These are phyloP conservation scores for Dipus sagitta DNA, from an alignment of 2,797 vertebrate genomes.

Conservation along the genomic window DNA sequence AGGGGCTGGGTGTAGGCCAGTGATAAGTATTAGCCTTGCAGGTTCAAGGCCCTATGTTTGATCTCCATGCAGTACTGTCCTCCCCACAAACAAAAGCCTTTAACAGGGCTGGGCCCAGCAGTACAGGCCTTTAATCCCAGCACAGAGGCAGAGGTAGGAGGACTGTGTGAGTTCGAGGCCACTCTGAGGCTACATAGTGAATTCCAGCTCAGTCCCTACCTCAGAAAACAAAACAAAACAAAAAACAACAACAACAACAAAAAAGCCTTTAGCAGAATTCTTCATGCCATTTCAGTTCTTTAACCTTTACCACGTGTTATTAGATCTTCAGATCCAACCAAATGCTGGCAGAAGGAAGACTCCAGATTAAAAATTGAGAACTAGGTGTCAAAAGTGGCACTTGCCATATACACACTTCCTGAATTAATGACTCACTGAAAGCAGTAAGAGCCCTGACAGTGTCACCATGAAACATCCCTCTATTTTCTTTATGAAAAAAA, in stretches of 20 bases:
- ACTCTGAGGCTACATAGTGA: too few species aligned
- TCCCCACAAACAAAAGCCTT: not conserved
- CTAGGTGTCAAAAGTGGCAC: not conserved
- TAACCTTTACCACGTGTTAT: not conserved
- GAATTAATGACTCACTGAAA: accelerated
- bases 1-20: not conserved
- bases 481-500: not conserved
- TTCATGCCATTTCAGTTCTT: not conserved
- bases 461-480: not conserved
- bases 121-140: too few species aligned
- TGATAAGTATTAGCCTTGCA: too few species aligned
- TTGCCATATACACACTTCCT: not conserved
- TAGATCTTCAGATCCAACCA: not conserved
- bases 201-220: too few species aligned
- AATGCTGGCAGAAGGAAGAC: not conserved
- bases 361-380: not conserved
- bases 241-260: too few species aligned
- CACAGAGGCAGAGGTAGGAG: too few species aligned
- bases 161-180: too few species aligned
- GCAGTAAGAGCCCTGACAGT: not conserved
- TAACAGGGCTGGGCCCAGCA: not conserved
- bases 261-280: conserved; percentile 2
- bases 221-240: not conserved
- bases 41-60: too few species aligned
- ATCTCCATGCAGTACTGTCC: too few species aligned